Evolutionary conservation across 1,140 invertebrate genomes (phyloP).

Genomic region (Drosophila santomea): DNA sequence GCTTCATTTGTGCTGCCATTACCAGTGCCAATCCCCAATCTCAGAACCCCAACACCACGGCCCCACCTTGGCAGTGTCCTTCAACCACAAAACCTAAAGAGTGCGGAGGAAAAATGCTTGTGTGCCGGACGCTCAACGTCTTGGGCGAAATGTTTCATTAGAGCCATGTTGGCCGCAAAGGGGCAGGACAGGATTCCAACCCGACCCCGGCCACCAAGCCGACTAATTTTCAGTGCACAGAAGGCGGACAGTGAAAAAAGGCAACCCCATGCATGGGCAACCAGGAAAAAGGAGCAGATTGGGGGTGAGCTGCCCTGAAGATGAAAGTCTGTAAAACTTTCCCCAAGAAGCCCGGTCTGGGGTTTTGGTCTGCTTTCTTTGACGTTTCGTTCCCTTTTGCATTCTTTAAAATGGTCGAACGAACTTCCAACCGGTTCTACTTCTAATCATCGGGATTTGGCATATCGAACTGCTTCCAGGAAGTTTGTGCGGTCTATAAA

Average conservation of each 20-base stretch:
- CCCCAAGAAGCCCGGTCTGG: slow-evolving; percentile 8
- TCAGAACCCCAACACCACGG: slow-evolving; percentile 2
- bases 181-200: slow-evolving; percentile 22
- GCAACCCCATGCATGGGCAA: slow-evolving; percentile 45
- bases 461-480: slow-evolving; percentile 66
- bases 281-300: slow-evolving; percentile 21
- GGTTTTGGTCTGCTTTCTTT: slow-evolving; percentile 40
- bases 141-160: slow-evolving; percentile 80
- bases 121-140: slow-evolving; percentile 56
- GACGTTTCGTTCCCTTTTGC: slow-evolving; percentile 58
- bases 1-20: slow-evolving; percentile 54
- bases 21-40: slow-evolving; percentile 14
- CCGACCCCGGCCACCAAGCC: slow-evolving; percentile 3
- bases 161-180: slow-evolving; percentile 72
- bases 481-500: slow-evolving; percentile 67
- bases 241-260: slow-evolving; percentile 52
- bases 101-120: slow-evolving; percentile 37
- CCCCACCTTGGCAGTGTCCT: slow-evolving; percentile 55
- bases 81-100: slow-evolving; percentile 57
- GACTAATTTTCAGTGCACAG: slow-evolving; percentile 77
- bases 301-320: slow-evolving; percentile 35
- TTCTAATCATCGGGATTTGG: slow-evolving; percentile 75
- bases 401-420: slow-evolving; percentile 74
- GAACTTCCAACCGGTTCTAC: slow-evolving; percentile 50
- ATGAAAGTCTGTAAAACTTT: slow-evolving; percentile 68